These are phyloP conservation scores for Malachius bipustulatus DNA, from an alignment of 2,888 invertebrate genomes.

Conservation along the genomic window DNA sequence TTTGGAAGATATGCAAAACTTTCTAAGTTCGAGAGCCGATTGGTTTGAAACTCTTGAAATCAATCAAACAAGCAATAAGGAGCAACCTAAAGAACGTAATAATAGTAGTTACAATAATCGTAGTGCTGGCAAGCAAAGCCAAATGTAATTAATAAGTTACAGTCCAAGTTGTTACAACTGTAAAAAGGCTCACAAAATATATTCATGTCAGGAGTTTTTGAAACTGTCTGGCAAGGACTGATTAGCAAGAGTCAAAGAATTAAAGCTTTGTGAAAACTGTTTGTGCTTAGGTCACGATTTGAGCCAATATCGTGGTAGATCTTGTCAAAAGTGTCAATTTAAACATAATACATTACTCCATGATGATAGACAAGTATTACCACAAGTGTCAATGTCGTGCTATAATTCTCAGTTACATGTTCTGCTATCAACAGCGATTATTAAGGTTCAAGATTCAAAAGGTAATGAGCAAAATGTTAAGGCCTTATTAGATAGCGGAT, in stretches of 20 bases:
- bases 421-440: constrained; percentile 4
- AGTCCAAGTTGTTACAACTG: too few species aligned
- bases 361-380: not conserved
- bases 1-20: not conserved
- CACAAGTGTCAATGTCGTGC: constrained; percentile 1
- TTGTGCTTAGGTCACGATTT: not conserved
- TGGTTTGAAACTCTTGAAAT: not conserved
- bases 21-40: not conserved
- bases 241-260: not conserved
- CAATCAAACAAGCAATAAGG: not conserved
- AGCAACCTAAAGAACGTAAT: too few species aligned
- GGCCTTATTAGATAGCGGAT: constrained; percentile 4
- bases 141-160: too few species aligned
- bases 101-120: too few species aligned
- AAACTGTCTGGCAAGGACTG: not conserved
- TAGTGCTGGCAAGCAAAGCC: too few species aligned
- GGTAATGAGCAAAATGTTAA: constrained; percentile 4
- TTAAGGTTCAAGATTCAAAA: constrained; percentile 1
- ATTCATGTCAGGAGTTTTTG: not conserved
- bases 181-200: not conserved
- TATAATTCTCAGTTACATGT: not conserved
- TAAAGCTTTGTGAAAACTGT: constrained; percentile 6
- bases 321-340: not conserved
- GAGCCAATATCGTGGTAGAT: not conserved
- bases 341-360: not conserved